A percentile compares a stretch with the other conserved stretches of the same genome.
phyloP scores from a whole-genome alignment of 2,888 invertebrate genomes.

The Cheilosia vulpina region DNA sequence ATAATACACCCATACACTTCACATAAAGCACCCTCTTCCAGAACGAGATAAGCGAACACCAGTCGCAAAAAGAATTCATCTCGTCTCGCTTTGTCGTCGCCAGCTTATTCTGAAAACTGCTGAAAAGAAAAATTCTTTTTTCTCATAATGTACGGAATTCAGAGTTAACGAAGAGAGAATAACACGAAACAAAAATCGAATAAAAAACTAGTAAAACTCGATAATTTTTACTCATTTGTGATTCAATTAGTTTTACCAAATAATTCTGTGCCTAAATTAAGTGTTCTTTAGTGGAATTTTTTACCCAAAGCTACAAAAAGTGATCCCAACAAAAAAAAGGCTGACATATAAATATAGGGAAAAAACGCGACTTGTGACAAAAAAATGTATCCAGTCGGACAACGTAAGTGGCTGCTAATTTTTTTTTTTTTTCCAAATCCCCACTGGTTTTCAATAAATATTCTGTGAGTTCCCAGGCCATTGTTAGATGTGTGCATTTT shows the following conservation, averaged over 20 bases:
- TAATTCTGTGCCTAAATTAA: conserved; percentile 76
- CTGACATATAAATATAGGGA: conserved; percentile 77
- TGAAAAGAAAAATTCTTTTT: conserved; percentile 66
- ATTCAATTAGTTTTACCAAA: conserved; percentile 75
- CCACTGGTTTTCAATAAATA: conserved; percentile 9
- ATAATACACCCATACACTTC: conserved; percentile 44
- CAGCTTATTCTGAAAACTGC: conserved; percentile 66
- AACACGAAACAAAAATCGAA: conserved; percentile 77
- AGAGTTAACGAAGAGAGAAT: conserved; percentile 74
- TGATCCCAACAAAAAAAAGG: conserved; percentile 75
- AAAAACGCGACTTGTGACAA: conserved; percentile 76
- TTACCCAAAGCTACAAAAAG: conserved; percentile 67
- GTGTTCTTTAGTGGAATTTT: conserved; percentile 75
- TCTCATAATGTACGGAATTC: conserved; percentile 73
- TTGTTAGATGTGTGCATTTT: not conserved
- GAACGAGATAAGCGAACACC: conserved; percentile 36
- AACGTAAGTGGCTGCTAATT: conserved; percentile 85
- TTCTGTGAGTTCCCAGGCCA: conserved; percentile 1
- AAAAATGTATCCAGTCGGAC: conserved; percentile 88
- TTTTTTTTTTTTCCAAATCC: not conserved
- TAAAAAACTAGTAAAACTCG: conserved; percentile 77
- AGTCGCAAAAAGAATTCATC: conserved; percentile 24
- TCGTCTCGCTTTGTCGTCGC: conserved; percentile 58
- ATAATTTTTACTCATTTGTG: conserved; percentile 74
- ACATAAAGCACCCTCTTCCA: conserved; percentile 6